These are phyloP conservation scores for Tauraco erythrolophus DNA, from an alignment of 2,113 vertebrate genomes.

Conservation along the genomic window DNA sequence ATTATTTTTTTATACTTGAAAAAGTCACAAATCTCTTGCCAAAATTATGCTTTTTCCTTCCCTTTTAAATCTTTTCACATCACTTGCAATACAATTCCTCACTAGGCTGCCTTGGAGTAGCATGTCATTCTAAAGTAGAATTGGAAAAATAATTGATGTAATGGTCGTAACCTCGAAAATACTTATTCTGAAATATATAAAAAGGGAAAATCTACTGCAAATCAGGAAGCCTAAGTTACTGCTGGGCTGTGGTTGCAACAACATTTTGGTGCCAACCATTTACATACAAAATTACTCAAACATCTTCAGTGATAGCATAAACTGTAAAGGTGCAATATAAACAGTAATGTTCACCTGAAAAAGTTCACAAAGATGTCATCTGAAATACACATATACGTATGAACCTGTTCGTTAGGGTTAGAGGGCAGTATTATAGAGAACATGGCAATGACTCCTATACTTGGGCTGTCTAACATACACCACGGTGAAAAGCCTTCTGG, in stretches of 20 bases:
- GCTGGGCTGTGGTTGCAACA: not conserved
- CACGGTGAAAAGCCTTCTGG: not conserved
- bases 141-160: slow-evolving; percentile 59
- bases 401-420: not conserved
- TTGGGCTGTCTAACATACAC: not conserved
- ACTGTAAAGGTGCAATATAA: not conserved
- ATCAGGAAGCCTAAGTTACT: not conserved
- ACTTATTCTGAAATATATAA: slow-evolving; percentile 11
- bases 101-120: not conserved
- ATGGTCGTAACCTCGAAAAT: slow-evolving; percentile 53
- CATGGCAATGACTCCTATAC: not conserved
- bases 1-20: not conserved
- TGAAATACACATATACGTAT: not conserved
- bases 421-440: not conserved
- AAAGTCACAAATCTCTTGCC: slow-evolving; percentile 49
- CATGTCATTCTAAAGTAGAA: slow-evolving; percentile 35
- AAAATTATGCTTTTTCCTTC: slow-evolving; percentile 15
- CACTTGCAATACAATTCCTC: slow-evolving; percentile 18
- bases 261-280: not conserved
- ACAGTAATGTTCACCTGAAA: not conserved
- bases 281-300: not conserved
- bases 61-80: not conserved
- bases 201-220: not conserved
- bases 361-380: not conserved
- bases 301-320: not conserved